Conservation (phyloP, 1,140 invertebrate species). For the Monomorium pharaonis region DNA sequence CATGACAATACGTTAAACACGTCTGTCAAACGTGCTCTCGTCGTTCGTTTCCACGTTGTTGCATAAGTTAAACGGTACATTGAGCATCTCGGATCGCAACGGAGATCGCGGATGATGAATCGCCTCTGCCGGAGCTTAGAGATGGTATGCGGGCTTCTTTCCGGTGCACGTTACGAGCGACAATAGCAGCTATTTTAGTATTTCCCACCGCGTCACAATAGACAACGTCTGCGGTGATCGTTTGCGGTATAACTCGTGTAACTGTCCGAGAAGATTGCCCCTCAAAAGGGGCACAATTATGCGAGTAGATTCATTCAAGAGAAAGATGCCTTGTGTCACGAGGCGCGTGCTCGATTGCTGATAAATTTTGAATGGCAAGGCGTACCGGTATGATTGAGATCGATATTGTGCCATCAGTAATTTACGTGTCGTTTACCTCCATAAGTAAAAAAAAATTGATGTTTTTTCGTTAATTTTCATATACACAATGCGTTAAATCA, state of each 20-base stretch:
- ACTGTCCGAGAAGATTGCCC: conserved; percentile 8
- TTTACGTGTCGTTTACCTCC: conserved; percentile 25
- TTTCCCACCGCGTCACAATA: conserved; percentile 16
- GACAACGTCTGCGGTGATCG: conserved; percentile 4
- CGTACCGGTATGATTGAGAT: conserved; percentile 21
- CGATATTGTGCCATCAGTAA: conserved; percentile 2
- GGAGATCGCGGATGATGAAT: conserved; percentile 15
- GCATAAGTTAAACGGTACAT: not conserved
- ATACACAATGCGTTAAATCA: no score
- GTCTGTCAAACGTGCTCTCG: not conserved
- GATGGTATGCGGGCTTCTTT: not conserved
- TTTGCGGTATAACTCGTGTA: not conserved
- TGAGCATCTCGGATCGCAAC: not conserved
- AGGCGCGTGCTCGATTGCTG: not conserved
- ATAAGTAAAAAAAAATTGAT: not conserved
- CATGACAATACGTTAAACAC: not conserved
- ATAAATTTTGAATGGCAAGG: conserved; percentile 33
- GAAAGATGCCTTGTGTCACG: not conserved
- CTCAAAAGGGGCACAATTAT: conserved; percentile 37
- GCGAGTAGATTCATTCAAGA: not conserved
- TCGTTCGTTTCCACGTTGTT: not conserved
- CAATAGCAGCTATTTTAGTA: not conserved
- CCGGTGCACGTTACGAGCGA: not conserved
- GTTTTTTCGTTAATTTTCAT: not conserved
- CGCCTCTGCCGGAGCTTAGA: not conserved